phyloP scores from a whole-genome alignment of 1,140 invertebrate species.

The Drosophila rufa region DNA sequence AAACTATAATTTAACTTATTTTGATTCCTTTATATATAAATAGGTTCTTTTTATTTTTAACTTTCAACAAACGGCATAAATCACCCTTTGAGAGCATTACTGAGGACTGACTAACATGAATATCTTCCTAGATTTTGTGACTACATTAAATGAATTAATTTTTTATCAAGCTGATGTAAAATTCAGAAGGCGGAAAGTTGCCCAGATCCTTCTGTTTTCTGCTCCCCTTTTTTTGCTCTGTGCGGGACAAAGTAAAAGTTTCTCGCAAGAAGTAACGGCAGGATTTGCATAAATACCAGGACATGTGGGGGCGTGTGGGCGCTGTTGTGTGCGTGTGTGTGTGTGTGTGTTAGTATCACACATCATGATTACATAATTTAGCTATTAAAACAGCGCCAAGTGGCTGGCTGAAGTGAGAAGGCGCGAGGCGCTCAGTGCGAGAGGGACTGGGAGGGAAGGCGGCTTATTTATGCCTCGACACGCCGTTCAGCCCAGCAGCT shows the following conservation, averaged over 20 bases:
- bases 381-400: conserved; percentile 77
- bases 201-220: not conserved
- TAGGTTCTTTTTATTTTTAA: not conserved
- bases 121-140: not conserved
- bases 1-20: no score
- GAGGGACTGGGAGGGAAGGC: conserved; percentile 16
- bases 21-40: no score
- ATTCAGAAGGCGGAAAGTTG: conserved; percentile 2
- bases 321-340: conserved; percentile 14
- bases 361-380: conserved; percentile 84
- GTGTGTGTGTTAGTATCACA: conserved; percentile 71
- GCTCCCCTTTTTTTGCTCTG: conserved; percentile 3
- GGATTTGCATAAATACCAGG: conserved; percentile 81
- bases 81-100: not conserved
- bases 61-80: not conserved
- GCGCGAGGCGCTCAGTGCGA: not conserved
- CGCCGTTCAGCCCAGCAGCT: conserved; percentile 71
- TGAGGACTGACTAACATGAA: conserved; percentile 4
- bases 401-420: conserved; percentile 25
- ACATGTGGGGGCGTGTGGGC: conserved; percentile 45
- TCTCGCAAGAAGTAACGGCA: conserved; percentile 67
- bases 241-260: conserved; percentile 71
- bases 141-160: conserved; percentile 2
- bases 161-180: not conserved
- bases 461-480: conserved; percentile 82